Evolutionary conservation across 2,113 vertebrate species (phyloP), one percentile per base, ranked within the genome.

Genomic region (Leptocoma aspasia): DNA sequence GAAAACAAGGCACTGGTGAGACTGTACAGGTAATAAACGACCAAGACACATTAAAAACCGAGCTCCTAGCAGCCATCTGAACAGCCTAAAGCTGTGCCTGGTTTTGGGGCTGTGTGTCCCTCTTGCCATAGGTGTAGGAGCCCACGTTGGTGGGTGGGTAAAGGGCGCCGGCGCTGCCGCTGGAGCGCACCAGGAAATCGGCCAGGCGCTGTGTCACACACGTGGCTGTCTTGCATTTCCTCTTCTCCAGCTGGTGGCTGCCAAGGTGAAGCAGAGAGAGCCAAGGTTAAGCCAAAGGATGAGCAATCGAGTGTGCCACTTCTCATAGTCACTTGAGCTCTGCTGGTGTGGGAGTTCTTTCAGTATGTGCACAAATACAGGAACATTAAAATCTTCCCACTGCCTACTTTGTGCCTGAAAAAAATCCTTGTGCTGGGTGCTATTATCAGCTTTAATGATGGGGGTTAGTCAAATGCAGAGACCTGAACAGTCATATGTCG

Each of bases 201-300:
- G 98, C 98, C 96, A 99, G 95, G 86, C 98, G 98, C 71, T 99
- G 99, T 5, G 98, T 99, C 71, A 98, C 98, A 1, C 99, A 99
- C 0, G 98, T 99, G 37, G 99, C 98, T 0, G 98, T 99, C 97
- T 98, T 99, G 95, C 99, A 99, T 76, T 97, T 99, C 87, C 98
- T 92, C 95, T 99, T 99, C 91, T 98, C 97, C 90, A 99, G 79
- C 22, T 97, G 98, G 82, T 98, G 98, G 33, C 98, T 99, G 89
- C 83, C 39, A 30, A 54, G 28, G 56, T 35, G 57, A 65, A 80
- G 44, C 54, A 95, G 75, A 95, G 41, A 93, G 56, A 92, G 70
- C n/a, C 76, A 81, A 35, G 65, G 24, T 84, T 39, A 71, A 91
- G 68, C 30, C 39, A 95, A 56, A 66, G 4, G 13, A 52, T 86